These are phyloP conservation scores for Pycnonotus jocosus DNA, from an alignment of 2,113 vertebrate species.

Conservation along the genomic window DNA sequence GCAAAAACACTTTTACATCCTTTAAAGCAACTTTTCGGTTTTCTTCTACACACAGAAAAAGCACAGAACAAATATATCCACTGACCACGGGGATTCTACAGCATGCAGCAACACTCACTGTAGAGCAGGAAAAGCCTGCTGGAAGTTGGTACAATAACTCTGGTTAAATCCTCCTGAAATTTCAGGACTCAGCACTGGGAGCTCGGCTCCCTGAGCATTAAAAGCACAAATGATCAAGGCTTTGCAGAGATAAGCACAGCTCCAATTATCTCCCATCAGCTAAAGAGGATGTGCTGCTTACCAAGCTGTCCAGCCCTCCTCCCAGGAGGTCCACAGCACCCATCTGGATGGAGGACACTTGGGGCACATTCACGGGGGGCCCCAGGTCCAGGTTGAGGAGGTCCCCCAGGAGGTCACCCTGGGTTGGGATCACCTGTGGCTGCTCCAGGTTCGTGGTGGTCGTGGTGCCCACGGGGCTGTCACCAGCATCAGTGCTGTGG, in stretches of 20 bases:
- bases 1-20: background rate
- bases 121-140: background rate
- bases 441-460: slow-evolving; percentile 82
- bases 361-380: slow-evolving; percentile 90
- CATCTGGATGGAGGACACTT: slow-evolving; percentile 92
- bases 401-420: slow-evolving; percentile 93
- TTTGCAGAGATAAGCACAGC: slow-evolving; percentile 34
- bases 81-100: background rate
- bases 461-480: slow-evolving; percentile 88
- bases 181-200: background rate
- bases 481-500: slow-evolving; percentile 86
- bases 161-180: background rate
- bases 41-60: background rate
- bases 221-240: background rate
- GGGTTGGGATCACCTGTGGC: slow-evolving; percentile 89
- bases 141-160: background rate
- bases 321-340: slow-evolving; percentile 94
- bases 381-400: slow-evolving; percentile 94
- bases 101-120: background rate
- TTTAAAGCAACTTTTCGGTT: background rate
- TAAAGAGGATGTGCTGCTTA: slow-evolving; percentile 67
- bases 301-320: slow-evolving; percentile 94
- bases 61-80: background rate
- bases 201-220: background rate
- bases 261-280: background rate